These are phyloP conservation scores for Euspilapteryx auroguttella DNA, from an alignment of 2,888 invertebrate genomes.

Conservation along the genomic window DNA sequence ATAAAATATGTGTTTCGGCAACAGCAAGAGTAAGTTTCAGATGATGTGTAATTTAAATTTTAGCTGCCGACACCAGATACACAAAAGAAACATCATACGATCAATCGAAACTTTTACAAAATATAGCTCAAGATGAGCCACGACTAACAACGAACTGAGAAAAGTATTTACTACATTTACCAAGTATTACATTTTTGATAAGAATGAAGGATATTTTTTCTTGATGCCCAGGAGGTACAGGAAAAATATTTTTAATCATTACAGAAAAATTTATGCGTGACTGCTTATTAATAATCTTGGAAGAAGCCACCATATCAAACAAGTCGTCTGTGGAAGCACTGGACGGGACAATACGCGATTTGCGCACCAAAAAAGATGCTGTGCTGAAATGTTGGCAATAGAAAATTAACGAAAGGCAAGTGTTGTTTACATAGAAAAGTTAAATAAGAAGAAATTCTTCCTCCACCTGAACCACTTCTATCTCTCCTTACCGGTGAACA, in stretches of 20 bases:
- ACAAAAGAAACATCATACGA: too few species aligned
- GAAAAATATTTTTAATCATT: too few species aligned
- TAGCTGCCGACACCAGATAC: too few species aligned
- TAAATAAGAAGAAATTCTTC: constrained; percentile 8
- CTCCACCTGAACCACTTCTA: constrained; percentile 11
- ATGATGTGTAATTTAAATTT: too few species aligned
- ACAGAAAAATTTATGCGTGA: constrained; percentile 13
- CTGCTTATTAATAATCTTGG: constrained; percentile 13
- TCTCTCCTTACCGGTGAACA: too few species aligned
- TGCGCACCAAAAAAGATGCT: constrained; percentile 11
- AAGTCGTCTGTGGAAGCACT: constrained; percentile 13
- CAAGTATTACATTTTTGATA: constrained; percentile 1
- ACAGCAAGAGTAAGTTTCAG: too few species aligned
- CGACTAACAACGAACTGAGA: constrained; percentile 13
- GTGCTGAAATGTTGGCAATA: too few species aligned
- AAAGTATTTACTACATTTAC: constrained; percentile 5
- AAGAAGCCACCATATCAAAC: constrained; percentile 13
- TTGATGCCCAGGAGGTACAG: too few species aligned
- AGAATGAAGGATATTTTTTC: too few species aligned
- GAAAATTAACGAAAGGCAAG: too few species aligned
- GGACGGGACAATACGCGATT: constrained; percentile 15
- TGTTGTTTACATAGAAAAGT: too few species aligned
- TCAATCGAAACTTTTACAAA: constrained; percentile 11
- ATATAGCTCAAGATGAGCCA: constrained; percentile 12
- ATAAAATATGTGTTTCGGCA: constrained; percentile 13